A percentile compares a stretch with the other conserved stretches of the same genome.
Conservation (phyloP, 2,113 vertebrate genomes). For the Antidorcas marsupialis region DNA sequence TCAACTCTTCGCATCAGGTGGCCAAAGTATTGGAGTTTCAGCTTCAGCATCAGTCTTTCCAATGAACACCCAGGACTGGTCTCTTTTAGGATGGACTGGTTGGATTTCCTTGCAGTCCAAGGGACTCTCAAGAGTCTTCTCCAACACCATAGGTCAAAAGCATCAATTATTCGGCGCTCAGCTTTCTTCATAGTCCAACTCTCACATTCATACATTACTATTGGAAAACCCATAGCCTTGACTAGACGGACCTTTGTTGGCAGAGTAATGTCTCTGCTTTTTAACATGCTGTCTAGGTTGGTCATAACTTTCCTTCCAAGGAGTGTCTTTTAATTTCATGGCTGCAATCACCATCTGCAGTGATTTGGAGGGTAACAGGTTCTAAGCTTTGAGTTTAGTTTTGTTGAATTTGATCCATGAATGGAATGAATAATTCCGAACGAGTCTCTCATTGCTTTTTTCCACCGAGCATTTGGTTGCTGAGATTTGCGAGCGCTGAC, state of each 20-base stretch:
- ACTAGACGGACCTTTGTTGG: neutral
- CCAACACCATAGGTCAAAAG: neutral
- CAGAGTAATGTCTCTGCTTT: neutral
- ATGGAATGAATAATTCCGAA: neutral
- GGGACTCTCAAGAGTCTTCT: neutral
- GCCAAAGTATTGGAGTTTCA: neutral
- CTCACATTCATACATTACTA: neutral
- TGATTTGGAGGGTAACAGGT: neutral
- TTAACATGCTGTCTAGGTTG: neutral
- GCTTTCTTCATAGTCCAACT: neutral
- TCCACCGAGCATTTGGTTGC: neutral
- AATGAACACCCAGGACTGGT: neutral
- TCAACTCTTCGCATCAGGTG: rapidly evolving
- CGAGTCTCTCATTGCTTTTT: neutral
- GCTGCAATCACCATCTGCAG: neutral
- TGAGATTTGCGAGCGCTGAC: rapidly evolving
- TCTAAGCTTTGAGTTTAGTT: neutral
- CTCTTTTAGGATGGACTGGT: neutral
- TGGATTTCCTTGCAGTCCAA: neutral
- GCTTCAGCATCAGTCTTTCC: neutral
- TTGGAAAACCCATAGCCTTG: neutral
- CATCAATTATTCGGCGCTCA: rapidly evolving
- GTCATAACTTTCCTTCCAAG: neutral
- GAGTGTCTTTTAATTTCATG: neutral
- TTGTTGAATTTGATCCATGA: neutral